Evolutionary conservation across 64 coral and sea anemone species (phyloP), one percentile per base, ranked within the genome.

Genomic region (Montipora capricornis): DNA sequence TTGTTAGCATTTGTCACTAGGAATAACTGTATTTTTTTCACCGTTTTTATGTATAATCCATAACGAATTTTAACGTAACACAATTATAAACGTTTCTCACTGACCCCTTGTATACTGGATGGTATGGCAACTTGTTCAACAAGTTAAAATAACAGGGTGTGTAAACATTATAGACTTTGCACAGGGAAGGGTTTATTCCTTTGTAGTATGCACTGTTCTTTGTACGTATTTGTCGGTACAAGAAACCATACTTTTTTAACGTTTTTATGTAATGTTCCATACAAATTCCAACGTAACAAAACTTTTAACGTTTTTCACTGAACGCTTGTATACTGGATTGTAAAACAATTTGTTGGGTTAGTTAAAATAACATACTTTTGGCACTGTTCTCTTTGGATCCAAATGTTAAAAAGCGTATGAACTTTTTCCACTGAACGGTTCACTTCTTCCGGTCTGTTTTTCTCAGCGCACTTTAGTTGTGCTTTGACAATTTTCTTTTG

Each of bases 351-450:
- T 20, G 17, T 73, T 73, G 0, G 68, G 68, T 73, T 22, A 73
- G 68, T 37, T 73, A 26, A 26, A 73, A 73, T n/a, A 73, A 73
- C 69, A 73, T 20, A 73, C 20, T 73, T 73, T 73, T 37, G 69
- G 55, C 47, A 22, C 78, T 81, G 48, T 81, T 81, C 19, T 81
- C 78, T 81, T 81, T 59, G 20, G 7, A 20, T 53, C 19, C 47
- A 81, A 81, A 81, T 81, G 44, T 81, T 59, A 81, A 81, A 81
- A 81, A 50, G 78, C 22, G n/a, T 20, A 73, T 73, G 69, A 73
- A 73, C 69, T 73, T 73, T 73, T 73, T 20, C 19, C 69, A 73
- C 69, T 73, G 22, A 73, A 73, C 69, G 69, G 69, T 73, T 73
- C 14, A 52, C 77, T 26, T 17, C 14, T 79, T 79, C 3, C 44